Conservation (phyloP, 2,888 invertebrate genomes). For the Aphidoletes aphidimyza region DNA sequence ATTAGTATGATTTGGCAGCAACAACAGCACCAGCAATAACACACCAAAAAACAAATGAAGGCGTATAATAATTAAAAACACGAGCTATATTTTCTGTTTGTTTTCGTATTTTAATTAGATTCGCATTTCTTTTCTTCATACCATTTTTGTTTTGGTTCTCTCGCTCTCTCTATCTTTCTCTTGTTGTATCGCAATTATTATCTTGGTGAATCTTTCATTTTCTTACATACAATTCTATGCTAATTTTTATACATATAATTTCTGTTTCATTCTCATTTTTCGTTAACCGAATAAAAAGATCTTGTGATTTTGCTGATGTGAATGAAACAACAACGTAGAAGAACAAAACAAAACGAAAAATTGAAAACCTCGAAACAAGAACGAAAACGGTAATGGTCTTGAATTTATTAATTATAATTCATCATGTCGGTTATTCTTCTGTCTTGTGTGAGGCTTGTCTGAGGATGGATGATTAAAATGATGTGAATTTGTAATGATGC, state of each 20-base stretch:
- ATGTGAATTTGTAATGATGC: constrained; percentile 28
- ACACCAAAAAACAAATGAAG: background rate
- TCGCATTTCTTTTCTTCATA: constrained; percentile 15
- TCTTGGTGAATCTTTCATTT: constrained; percentile 33
- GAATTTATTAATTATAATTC: constrained; percentile 41
- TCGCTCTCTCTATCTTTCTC: background rate
- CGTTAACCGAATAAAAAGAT: background rate
- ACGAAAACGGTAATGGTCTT: too few relatives aligned
- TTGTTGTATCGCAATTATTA: background rate
- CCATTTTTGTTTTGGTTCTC: background rate
- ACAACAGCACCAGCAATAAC: background rate
- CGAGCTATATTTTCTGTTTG: constrained; percentile 34
- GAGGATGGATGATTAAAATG: background rate
- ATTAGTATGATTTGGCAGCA: constrained; percentile 7
- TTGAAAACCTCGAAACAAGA: too few relatives aligned
- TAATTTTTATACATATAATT: constrained; percentile 46
- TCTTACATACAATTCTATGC: constrained; percentile 42
- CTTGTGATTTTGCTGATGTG: background rate
- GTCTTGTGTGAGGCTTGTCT: background rate
- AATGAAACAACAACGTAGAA: background rate
- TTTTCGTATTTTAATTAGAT: constrained; percentile 36
- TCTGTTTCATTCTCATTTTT: constrained; percentile 6
- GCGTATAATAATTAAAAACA: constrained; percentile 17
- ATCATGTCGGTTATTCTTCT: background rate
- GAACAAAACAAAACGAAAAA: background rate